Percentiles rank a stretch among this genome's conserved stretches.
These are phyloP conservation scores for Capitulum mitella DNA, from an alignment of 2,888 invertebrate genomes.

Conservation along the genomic window DNA sequence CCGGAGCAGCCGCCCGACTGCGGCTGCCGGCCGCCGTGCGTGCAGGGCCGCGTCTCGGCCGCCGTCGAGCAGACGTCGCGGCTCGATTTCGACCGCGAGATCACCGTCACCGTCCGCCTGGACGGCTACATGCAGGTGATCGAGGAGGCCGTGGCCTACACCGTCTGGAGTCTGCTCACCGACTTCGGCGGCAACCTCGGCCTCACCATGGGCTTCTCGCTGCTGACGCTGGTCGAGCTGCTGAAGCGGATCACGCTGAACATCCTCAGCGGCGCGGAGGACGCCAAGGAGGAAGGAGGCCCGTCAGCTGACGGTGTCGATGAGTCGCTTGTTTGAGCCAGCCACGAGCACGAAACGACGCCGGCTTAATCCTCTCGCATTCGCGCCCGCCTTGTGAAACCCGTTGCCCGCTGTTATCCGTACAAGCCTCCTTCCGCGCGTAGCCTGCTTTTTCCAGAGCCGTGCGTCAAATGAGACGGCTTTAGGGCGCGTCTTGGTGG, in stretches of 20 bases:
- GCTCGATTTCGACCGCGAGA: not conserved
- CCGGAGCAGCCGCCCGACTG: not conserved
- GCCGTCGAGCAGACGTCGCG: not conserved
- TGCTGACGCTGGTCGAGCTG: not conserved
- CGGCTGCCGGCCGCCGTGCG: not conserved
- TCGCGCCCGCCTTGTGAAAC: too few relatives aligned
- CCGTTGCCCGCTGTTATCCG: too few relatives aligned
- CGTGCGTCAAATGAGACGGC: too few relatives aligned
- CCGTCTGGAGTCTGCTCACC: not conserved
- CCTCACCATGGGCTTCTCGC: slow-evolving; percentile 6
- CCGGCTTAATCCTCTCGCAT: too few relatives aligned
- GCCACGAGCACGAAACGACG: too few relatives aligned
- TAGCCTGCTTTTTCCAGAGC: too few relatives aligned
- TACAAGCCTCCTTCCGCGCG: too few relatives aligned
- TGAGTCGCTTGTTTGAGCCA: too few relatives aligned
- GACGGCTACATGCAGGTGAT: slow-evolving; percentile 1
- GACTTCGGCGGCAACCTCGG: slow-evolving; percentile 10
- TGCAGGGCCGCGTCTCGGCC: not conserved
- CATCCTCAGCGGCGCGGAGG: too few relatives aligned
- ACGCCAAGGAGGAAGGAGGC: too few relatives aligned
- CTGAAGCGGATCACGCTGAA: not conserved
- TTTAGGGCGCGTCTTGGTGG: too few relatives aligned
- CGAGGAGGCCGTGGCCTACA: not conserved
- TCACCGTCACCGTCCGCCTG: not conserved
- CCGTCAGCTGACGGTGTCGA: too few relatives aligned